These are phyloP conservation scores for Peromyscus leucopus DNA, from an alignment of 2,113 vertebrate genomes.

Conservation along the genomic window DNA sequence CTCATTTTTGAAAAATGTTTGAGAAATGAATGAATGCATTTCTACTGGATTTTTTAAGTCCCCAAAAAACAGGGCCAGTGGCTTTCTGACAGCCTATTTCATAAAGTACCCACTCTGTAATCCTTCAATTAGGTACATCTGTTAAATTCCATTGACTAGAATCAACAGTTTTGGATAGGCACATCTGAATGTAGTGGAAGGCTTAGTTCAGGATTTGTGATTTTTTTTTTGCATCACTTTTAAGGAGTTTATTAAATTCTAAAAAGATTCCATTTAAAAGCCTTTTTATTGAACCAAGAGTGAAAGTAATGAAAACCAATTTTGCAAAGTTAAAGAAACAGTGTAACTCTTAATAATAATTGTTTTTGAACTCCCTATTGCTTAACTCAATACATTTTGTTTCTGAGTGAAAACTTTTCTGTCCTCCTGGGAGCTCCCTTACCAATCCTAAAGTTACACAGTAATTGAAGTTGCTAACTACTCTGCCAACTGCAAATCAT, in stretches of 20 bases:
- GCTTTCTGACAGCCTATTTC: neutral
- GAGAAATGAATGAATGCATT: constrained; percentile 34
- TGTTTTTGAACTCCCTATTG: constrained; percentile 77
- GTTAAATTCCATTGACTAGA: constrained; percentile 43
- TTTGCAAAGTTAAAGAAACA: constrained; percentile 72
- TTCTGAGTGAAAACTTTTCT: constrained; percentile 75
- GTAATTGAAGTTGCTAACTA: constrained; percentile 75
- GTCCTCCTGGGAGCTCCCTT: constrained; percentile 67
- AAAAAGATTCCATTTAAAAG: constrained; percentile 72
- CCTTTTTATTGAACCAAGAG: constrained; percentile 74
- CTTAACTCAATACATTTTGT: constrained; percentile 75
- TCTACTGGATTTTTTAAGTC: neutral
- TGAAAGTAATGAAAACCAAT: constrained; percentile 78
- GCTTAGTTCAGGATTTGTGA: constrained; percentile 67
- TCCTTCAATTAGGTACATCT: constrained; percentile 32
- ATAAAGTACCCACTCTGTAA: constrained; percentile 8
- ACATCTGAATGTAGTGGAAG: constrained; percentile 38
- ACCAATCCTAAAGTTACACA: constrained; percentile 62
- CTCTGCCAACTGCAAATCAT: constrained; percentile 66
- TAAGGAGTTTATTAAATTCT: constrained; percentile 77
- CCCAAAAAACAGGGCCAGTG: neutral
- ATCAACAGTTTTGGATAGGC: constrained; percentile 39
- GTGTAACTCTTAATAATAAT: constrained; percentile 76
- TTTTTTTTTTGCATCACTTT: constrained; percentile 72
- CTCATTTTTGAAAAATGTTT: constrained; percentile 51